Evolutionary conservation across 1,140 invertebrate genomes (phyloP), one percentile per base, ranked within the genome.

Genomic region (Archegozetes longisetosus): DNA sequence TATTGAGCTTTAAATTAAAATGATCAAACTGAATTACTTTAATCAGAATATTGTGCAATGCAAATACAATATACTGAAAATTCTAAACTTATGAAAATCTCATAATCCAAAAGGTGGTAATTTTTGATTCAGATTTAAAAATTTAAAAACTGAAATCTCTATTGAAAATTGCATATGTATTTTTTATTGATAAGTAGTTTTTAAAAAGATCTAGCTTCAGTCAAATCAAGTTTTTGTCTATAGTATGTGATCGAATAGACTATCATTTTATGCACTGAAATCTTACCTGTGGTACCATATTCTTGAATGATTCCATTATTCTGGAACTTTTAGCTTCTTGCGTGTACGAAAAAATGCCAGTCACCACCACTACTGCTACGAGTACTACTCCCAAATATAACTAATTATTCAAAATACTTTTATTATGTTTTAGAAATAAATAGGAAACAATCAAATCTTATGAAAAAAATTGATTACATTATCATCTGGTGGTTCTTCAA

Each of bases 191-290:
- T 40, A 40, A 17, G n/a, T n/a, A n/a, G n/a, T n/a, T n/a, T n/a
- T n/a, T n/a, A n/a, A n/a, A n/a, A n/a, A n/a, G n/a, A n/a, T n/a
- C n/a, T n/a, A n/a, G n/a, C n/a, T n/a, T n/a, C n/a, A n/a, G n/a
- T n/a, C n/a, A n/a, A n/a, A n/a, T n/a, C n/a, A n/a, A n/a, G n/a
- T n/a, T 40, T 9, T 40, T 40, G 32, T 40, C 17, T 40, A 17
- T 9, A 40, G 32, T 40, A 40, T 40, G 6, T 40, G 32, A 40
- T 46, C 52, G 51, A n/a, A n/a, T n/a, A n/a, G n/a, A n/a, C n/a
- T n/a, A n/a, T 64, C 94, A 81, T 65, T 96, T 81, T 54, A 94
- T 92, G 58, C 87, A 94, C 78, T n/a, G n/a, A n/a, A n/a, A n/a
- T n/a, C 93, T 93, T 74, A 90, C 94, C 63, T 95, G 83, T 9